phyloP scores from a whole-genome alignment of 2,888 invertebrate genomes.

The Polyommatus icarus region DNA sequence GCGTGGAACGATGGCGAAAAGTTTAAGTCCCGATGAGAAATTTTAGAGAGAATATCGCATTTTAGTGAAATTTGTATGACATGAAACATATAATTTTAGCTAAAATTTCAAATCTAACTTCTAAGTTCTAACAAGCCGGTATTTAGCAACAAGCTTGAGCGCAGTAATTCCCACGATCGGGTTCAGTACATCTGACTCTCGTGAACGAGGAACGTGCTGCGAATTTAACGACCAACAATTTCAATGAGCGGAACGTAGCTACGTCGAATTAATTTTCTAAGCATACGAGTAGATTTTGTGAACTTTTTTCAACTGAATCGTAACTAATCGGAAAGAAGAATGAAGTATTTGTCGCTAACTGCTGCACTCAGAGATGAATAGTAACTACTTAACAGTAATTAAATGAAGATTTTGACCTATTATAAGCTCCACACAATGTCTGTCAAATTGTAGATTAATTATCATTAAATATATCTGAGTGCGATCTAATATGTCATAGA shows the following conservation, averaged over 20 bases:
- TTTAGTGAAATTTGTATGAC: background rate
- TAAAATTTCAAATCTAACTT: background rate
- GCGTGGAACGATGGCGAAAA: no score
- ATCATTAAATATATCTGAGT: no score
- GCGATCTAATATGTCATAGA: no score
- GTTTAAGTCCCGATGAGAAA: no score
- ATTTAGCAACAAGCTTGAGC: background rate
- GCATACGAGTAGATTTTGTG: slow-evolving; percentile 3
- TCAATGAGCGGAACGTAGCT: slow-evolving; percentile 17
- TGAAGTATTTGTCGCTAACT: background rate
- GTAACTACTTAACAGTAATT: no score
- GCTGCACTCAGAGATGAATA: background rate
- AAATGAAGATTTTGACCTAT: no score
- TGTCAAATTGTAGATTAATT: no score
- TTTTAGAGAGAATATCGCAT: no score
- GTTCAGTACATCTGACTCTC: slow-evolving; percentile 32
- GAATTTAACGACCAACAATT: slow-evolving; percentile 14
- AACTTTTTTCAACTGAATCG: slow-evolving; percentile 19
- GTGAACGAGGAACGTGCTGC: slow-evolving; percentile 31
- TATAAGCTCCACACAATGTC: no score
- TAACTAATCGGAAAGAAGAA: background rate
- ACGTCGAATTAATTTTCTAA: slow-evolving; percentile 31
- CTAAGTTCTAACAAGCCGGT: background rate
- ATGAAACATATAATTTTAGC: background rate
- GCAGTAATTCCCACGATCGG: slow-evolving; percentile 32